Conservation (phyloP, 2,797 vertebrate species). For the Sebastes iracundus region DNA sequence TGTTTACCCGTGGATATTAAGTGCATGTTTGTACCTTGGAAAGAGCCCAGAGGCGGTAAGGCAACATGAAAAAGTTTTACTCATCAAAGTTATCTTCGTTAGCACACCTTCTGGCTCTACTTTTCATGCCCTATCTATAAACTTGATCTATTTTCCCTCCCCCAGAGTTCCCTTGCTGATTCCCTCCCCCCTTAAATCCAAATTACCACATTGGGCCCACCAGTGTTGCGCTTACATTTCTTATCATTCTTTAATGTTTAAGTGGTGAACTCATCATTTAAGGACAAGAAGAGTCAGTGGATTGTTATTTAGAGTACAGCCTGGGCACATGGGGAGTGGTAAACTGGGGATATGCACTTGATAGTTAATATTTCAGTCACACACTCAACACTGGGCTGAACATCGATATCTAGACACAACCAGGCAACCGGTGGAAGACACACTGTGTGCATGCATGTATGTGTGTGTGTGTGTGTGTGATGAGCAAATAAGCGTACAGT, state of each 20-base stretch:
- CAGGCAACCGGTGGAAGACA: conserved; percentile 7
- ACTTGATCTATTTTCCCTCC: conserved; percentile 27
- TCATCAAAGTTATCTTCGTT: conserved; percentile 62
- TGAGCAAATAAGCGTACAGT: conserved; percentile 24
- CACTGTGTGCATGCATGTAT: not conserved
- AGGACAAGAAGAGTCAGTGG: not conserved
- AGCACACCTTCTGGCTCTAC: conserved; percentile 42
- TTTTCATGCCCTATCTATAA: conserved; percentile 42
- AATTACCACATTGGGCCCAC: conserved; percentile 33
- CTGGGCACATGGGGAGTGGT: not conserved
- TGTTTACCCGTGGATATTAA: conserved; percentile 46
- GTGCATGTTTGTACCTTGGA: conserved; percentile 33
- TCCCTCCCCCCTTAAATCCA: conserved; percentile 8
- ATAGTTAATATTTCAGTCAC: conserved; percentile 45
- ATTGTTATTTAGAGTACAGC: conserved; percentile 6
- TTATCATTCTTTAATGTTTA: conserved; percentile 10
- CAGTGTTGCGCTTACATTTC: conserved; percentile 26
- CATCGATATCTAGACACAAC: conserved; percentile 26
- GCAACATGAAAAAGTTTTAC: conserved; percentile 44
- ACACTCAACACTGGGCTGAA: conserved; percentile 7
- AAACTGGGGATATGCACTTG: conserved; percentile 2
- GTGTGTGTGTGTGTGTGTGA: not conserved
- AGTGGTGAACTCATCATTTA: conserved; percentile 8
- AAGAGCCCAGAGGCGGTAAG: conserved; percentile 31
- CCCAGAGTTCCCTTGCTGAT: not conserved